Evolutionary conservation across 2,888 invertebrate genomes (phyloP), one percentile per base, ranked within the genome.

Genomic region (Pomacea canaliculata): DNA sequence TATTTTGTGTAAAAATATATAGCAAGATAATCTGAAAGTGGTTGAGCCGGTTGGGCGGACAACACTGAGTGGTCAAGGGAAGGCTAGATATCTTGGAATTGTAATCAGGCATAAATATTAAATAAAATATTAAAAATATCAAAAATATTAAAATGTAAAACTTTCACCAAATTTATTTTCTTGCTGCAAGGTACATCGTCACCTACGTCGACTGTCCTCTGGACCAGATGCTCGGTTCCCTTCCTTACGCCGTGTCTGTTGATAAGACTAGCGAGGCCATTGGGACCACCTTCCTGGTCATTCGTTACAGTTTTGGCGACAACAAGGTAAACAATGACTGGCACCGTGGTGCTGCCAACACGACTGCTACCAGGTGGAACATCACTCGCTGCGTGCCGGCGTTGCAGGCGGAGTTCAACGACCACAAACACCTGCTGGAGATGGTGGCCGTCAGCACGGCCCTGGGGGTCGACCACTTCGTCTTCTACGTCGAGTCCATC

Each of bases 351-450:
- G 10, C 16, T 56, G 0, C 10, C 23, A 23, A 19, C 10, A 23
- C 16, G 63, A 63, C n/a, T 1, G 63, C 19, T 5, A 2, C 63
- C 12, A 19, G 46, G 46, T 73, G 73, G 73, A 73, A 73, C 67
- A 46, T 73, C 66, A 73, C 73, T 37, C 66, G 73, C 37, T 73
- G 73, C 56, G 66, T 73, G 27, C 73, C 73, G 37, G 67, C 67
- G 27, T 51, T 73, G 37, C 66, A 66, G 10, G 13, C 12, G n/a
- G 7, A 46, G 4, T 67, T 19, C 67, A 73, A 73, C 48, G 46
- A 73, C 27, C 73, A 73, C 66, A 12, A 27, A 37, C 18, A 12
- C n/a, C 59, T 73, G 59, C 56, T 66, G 19, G 66, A 73, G 7
- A 73, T 67, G 73, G 73, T 73, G 59, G 73, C 73, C 4, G 59